Percentiles rank a stretch among this genome's conserved stretches.
phyloP scores from a whole-genome alignment of 1,140 invertebrate genomes.

The Drosophila suzukii region DNA sequence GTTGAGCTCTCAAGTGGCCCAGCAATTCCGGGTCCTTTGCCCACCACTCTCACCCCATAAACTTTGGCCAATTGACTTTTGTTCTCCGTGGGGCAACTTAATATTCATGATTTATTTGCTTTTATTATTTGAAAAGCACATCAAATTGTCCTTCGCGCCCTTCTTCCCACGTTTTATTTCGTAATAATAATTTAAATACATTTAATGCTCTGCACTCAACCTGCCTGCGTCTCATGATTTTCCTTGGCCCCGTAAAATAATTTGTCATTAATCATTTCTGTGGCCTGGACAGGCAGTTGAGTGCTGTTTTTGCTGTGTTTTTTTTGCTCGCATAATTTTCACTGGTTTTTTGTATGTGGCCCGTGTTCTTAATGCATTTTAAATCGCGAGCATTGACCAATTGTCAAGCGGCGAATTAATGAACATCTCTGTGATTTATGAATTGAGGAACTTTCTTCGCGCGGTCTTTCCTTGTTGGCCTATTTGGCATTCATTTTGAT shows the following conservation, averaged over 20 bases:
- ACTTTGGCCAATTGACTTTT: slow-evolving; percentile 69
- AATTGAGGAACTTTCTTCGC: slow-evolving; percentile 12
- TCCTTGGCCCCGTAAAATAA: slow-evolving; percentile 63
- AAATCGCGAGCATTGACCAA: slow-evolving; percentile 73
- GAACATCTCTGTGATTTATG: slow-evolving; percentile 65
- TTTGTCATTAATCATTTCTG: slow-evolving; percentile 75
- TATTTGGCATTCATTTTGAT: slow-evolving; percentile 41
- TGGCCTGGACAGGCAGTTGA: slow-evolving; percentile 41
- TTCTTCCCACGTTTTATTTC: slow-evolving; percentile 17
- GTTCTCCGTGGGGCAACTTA: slow-evolving; percentile 51
- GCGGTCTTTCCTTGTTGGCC: slow-evolving; percentile 1
- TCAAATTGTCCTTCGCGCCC: slow-evolving; percentile 1
- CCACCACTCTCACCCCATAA: slow-evolving; percentile 27
- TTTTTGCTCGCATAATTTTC: slow-evolving; percentile 18
- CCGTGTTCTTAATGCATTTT: slow-evolving; percentile 63
- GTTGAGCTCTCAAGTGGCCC: slow-evolving; percentile 61
- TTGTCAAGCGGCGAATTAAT: slow-evolving; percentile 73
- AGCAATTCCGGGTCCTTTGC: slow-evolving; percentile 8
- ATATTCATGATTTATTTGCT: slow-evolving; percentile 75
- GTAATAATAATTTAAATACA: slow-evolving; percentile 72
- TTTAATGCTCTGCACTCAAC: slow-evolving; percentile 59
- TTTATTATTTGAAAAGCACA: slow-evolving; percentile 55
- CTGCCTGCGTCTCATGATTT: slow-evolving; percentile 22
- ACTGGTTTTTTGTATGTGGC: slow-evolving; percentile 3
- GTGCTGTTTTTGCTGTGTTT: slow-evolving; percentile 23